These are phyloP conservation scores for Pachycephus smyrnensis DNA, from an alignment of 2,888 invertebrate genomes.

Conservation along the genomic window DNA sequence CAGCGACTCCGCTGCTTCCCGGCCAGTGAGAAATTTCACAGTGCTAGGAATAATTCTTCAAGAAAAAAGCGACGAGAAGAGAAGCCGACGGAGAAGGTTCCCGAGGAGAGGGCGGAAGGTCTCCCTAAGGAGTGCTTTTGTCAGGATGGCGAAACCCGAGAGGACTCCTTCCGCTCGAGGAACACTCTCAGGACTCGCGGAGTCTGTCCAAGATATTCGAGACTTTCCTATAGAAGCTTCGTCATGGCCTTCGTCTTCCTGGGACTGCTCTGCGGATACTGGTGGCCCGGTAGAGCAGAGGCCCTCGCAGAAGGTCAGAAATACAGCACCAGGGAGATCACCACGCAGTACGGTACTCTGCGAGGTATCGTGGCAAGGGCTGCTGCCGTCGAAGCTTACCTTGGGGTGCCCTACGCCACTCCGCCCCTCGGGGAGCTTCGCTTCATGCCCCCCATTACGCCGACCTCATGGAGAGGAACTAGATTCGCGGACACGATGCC, in stretches of 20 bases:
- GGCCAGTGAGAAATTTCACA: too few relatives aligned
- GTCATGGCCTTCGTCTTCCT: constrained; percentile 47
- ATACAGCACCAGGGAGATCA: constrained; percentile 85
- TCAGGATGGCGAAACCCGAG: too few relatives aligned
- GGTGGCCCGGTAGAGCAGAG: constrained; percentile 46
- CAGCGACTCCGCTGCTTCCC: not conserved
- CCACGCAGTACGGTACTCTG: constrained; percentile 90
- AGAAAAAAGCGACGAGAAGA: too few relatives aligned
- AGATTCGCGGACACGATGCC: constrained; percentile 85
- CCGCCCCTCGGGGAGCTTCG: constrained; percentile 90
- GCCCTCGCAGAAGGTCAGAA: constrained; percentile 75
- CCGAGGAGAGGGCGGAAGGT: too few relatives aligned
- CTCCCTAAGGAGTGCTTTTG: too few relatives aligned
- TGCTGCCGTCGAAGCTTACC: constrained; percentile 89
- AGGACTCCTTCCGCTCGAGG: too few relatives aligned
- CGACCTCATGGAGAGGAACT: constrained; percentile 87
- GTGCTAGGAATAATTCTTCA: too few relatives aligned
- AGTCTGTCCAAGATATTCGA: too few relatives aligned
- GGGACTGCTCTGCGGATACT: constrained; percentile 40
- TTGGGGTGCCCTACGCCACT: constrained; percentile 94
- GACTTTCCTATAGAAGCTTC: constrained; percentile 29
- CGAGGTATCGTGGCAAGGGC: constrained; percentile 87
- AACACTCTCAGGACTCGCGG: too few relatives aligned
- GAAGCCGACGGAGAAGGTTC: too few relatives aligned
- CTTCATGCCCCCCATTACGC: constrained; percentile 95